Evolutionary conservation across 2,113 vertebrate genomes (phyloP).

Genomic region (Scartelaos histophorus): DNA sequence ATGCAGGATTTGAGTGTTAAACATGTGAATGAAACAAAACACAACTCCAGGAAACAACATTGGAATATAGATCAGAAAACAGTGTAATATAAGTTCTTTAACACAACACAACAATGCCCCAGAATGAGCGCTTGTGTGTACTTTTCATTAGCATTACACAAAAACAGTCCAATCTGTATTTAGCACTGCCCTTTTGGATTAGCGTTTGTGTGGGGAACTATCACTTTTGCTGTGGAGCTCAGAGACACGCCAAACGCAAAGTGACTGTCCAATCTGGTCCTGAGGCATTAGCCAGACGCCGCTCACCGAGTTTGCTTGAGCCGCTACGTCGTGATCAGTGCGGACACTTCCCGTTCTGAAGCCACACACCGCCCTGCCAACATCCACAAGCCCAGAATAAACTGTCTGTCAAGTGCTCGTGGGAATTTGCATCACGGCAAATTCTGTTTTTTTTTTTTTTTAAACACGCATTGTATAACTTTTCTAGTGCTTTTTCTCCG

Average conservation of each 20-base stretch:
- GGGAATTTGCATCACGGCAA: not conserved
- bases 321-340: not conserved
- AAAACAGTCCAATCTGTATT: conserved; percentile 17
- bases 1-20: no score
- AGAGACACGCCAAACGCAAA: conserved; percentile 13
- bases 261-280: conserved; percentile 23
- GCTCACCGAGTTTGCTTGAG: conserved; percentile 2
- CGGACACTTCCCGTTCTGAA: not conserved
- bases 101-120: not conserved
- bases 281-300: conserved; percentile 33
- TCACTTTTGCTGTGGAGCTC: conserved; percentile 34
- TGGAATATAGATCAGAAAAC: no score
- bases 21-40: no score
- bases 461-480: no score
- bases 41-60: no score
- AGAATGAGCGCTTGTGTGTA: not conserved
- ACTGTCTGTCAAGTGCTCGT: not conserved
- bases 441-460: not conserved
- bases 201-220: conserved; percentile 39
- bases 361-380: not conserved
- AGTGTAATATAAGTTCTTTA: no score
- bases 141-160: conserved; percentile 29
- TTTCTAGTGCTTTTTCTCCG: no score
- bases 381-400: not conserved
- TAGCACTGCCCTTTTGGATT: conserved; percentile 46